Conservation (phyloP, 2,797 vertebrate genomes). For the Alectoris magna region DNA sequence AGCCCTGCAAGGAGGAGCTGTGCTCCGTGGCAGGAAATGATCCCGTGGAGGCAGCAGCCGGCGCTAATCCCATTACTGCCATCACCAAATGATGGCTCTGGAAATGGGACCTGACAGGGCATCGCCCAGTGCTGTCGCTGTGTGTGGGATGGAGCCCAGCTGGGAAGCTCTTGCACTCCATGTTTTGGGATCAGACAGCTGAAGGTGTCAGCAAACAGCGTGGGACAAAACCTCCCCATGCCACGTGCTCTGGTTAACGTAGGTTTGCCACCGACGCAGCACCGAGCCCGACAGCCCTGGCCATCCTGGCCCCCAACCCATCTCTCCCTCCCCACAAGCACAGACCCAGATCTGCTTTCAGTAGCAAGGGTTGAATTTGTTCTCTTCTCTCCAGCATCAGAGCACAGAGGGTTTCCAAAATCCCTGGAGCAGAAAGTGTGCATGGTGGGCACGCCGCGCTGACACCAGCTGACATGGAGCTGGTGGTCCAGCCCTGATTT, state of each 20-base stretch:
- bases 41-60: not conserved
- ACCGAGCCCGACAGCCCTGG: accelerated
- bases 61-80: not conserved
- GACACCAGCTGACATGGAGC: accelerated
- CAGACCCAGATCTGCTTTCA: not conserved
- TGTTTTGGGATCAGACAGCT: accelerated
- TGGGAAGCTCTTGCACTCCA: not conserved
- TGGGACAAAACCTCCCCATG: accelerated
- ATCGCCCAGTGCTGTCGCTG: not conserved
- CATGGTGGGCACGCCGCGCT: accelerated
- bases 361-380: not conserved
- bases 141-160: not conserved
- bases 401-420: not conserved
- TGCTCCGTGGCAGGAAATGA: not conserved
- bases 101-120: not conserved
- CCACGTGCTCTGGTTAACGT: accelerated
- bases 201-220: not conserved
- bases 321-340: not conserved
- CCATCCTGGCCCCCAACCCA: not conserved
- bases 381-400: not conserved
- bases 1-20: not conserved
- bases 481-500: not conserved
- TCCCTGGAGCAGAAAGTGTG: not conserved
- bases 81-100: not conserved
- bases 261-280: accelerated